Evolutionary conservation across 2,888 invertebrate genomes (phyloP), one percentile per base, ranked within the genome.

Genomic region (Dermolepida albohirtum): DNA sequence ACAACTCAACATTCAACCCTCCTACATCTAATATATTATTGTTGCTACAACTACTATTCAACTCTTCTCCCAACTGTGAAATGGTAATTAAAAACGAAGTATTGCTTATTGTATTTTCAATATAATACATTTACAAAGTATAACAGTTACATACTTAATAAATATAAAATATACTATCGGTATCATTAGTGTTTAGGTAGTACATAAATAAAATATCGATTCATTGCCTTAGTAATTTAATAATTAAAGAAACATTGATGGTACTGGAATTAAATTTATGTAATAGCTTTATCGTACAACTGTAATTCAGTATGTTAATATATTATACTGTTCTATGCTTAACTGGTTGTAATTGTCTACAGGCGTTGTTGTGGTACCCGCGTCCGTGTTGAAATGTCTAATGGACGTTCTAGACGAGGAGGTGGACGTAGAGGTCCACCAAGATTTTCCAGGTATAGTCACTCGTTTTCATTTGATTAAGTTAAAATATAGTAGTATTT

Each of bases 311-410:
- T 34, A 34, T 34, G 34, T 34, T 34, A 10, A 34, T 8, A 34
- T 27, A 22, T 16, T 50, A 29, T 29, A 34, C 39, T 51, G 40
- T 49, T 17, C 2, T 57, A 49, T 62, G 14, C 22, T 40, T 34
- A 41, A 10, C 34, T 47, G 16, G 16, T 16, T 66, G 27, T 62
- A 29, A 52, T 50, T 52, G 66, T 70, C 80, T 82, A 11, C 79
- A 95, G 94, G 70, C 90, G 94, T 59, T 92, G 94, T 84, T 95
- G 95, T 84, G 95, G 96, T 8, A 92, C 94, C 29, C 89, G 95
- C 78, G 93, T 96, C 63, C 89, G 95, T 70, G 95, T 96, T 12
- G 96, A 96, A 85, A 96, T 96, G 96, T 95, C 95, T 0, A 94
- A 92, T 72, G 95, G 95, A 0, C 88, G 94, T 75, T 93, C 88